These are phyloP conservation scores for Coenonympha arcania DNA, from an alignment of 2,888 invertebrate genomes.

Conservation along the genomic window DNA sequence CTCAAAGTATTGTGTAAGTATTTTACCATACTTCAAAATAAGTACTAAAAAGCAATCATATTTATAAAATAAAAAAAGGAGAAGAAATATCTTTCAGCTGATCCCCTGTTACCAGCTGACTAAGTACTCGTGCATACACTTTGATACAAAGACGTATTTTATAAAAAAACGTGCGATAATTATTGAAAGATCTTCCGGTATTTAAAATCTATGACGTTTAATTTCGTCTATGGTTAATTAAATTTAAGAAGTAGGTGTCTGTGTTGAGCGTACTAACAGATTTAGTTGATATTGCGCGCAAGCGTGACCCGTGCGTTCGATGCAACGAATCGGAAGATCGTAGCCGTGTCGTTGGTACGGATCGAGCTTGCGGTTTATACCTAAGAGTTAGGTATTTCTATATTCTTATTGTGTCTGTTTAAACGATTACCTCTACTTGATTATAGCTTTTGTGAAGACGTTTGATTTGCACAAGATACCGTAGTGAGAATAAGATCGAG, in stretches of 20 bases:
- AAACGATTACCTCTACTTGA: conserved; percentile 67
- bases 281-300: conserved; percentile 65
- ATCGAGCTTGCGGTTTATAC: conserved; percentile 28
- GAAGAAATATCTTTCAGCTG: conserved; percentile 52
- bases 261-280: conserved; percentile 68
- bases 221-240: conserved; percentile 71
- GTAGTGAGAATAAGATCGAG: conserved; percentile 56
- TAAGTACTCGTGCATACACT: too few relatives aligned
- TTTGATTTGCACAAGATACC: conserved; percentile 70
- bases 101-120: conserved; percentile 67
- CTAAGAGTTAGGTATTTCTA: conserved; percentile 68
- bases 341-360: conserved; percentile 18
- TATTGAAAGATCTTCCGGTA: conserved; percentile 65
- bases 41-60: conserved; percentile 72
- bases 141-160: conserved; percentile 73
- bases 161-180: conserved; percentile 58
- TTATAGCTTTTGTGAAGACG: conserved; percentile 69
- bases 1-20: conserved; percentile 73
- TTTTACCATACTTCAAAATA: conserved; percentile 68
- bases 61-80: conserved; percentile 46
- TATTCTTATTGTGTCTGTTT: conserved; percentile 72
- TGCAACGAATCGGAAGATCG: conserved; percentile 20
- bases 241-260: conserved; percentile 69
- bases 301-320: conserved; percentile 9
- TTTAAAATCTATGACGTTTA: conserved; percentile 60